Conservation (phyloP, 2,888 invertebrate genomes). For the Thymelicus acteon region DNA sequence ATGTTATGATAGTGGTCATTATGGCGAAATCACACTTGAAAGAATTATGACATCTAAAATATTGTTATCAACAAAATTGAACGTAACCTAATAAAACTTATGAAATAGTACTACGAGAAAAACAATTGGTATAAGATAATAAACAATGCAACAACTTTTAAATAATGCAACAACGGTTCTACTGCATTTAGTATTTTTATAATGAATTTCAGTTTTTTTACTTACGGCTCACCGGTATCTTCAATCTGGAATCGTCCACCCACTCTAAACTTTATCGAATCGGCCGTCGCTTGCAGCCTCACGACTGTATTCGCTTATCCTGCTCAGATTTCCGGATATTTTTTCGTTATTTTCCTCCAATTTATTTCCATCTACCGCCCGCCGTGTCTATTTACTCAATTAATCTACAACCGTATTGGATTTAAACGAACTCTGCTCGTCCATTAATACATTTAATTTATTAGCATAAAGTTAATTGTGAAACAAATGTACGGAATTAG, state of each 20-base stretch:
- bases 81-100: too few species aligned
- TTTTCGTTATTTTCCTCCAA: slow-evolving; percentile 51
- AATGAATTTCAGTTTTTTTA: neutral
- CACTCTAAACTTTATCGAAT: neutral
- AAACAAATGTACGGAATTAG: neutral
- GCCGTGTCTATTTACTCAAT: slow-evolving; percentile 24
- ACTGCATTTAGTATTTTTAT: too few species aligned
- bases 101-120: too few species aligned
- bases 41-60: too few species aligned
- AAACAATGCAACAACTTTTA: too few species aligned
- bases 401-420: slow-evolving; percentile 40
- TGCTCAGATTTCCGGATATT: slow-evolving; percentile 58
- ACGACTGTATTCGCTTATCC: slow-evolving; percentile 62
- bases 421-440: slow-evolving; percentile 45
- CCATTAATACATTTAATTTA: neutral
- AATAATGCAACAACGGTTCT: too few species aligned
- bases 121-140: too few species aligned
- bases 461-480: neutral
- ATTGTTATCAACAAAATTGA: too few species aligned
- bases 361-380: slow-evolving; percentile 17
- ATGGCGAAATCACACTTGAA: too few species aligned
- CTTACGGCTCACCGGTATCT: neutral
- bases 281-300: slow-evolving; percentile 43
- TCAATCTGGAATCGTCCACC: neutral
- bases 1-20: too few species aligned